Evolutionary conservation across 2,113 vertebrate species (phyloP), one percentile per base, ranked within the genome.

Genomic region (Callospermophilus lateralis): DNA sequence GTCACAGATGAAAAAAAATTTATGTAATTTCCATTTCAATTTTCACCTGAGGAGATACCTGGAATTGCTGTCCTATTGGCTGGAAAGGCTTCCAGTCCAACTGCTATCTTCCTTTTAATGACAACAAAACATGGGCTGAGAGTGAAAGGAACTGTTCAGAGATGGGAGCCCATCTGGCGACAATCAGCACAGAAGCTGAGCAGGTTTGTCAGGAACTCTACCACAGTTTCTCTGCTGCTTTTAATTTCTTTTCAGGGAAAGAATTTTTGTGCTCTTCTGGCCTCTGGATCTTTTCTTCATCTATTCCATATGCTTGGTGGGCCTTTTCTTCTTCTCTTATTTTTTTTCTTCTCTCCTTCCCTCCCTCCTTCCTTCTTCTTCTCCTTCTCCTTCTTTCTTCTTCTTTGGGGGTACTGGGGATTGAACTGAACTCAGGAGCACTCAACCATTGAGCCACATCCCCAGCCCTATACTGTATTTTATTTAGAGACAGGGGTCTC

Each of bases 21-120:
- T 45, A 92, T 93, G 8, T 89, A 55, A 94, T 67, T 91, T 89
- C 65, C 22, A 24, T 72, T 92, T 87, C 6, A 4, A 80, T 92
- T 85, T 93, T 85, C 45, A 55, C 70, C 5, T 1, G 4, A 94
- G 96, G 39, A 1, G 73, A 12, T 74, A 32, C 32, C 34, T 90
- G 94, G 94, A 88, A 16, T 67, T 97, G 97, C 34, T 97, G 97
- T 55, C 96, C 97, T 74, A 30, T 28, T 32, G 85, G 63, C 73
- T 97, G 96, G 97, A 81, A 28, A 68, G 45, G n/a, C 42, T 97
- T 96, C 39, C 93, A 85, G 77, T 95, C 77, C 73, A 73, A 70
- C 26, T 97, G 97, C 63, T 97, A 94, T 37, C 6, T 96, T 24
- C 61, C 85, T 68, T 13, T 97, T 10, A 67, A 80, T 61, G 90